Percentiles rank a stretch among this genome's conserved stretches.
These are phyloP conservation scores for Hybos culiciformis DNA, from an alignment of 2,888 invertebrate species.

Conservation along the genomic window DNA sequence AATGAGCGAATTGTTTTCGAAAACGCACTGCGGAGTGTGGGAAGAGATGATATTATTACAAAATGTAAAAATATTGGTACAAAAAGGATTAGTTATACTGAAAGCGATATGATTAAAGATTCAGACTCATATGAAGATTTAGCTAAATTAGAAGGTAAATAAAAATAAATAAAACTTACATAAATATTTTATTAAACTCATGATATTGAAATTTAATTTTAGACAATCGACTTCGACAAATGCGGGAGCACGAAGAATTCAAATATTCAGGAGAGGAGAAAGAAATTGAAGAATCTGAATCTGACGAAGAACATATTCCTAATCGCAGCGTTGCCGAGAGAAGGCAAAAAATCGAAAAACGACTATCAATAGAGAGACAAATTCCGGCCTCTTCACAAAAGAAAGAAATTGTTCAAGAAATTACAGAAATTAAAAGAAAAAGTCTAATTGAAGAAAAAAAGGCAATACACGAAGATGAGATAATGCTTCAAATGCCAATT, in stretches of 20 bases:
- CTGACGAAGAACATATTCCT: conserved; percentile 48
- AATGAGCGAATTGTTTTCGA: conserved; percentile 53
- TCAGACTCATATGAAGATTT: conserved; percentile 38
- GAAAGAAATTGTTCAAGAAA: conserved; percentile 59
- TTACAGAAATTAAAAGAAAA: conserved; percentile 55
- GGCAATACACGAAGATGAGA: conserved; percentile 36
- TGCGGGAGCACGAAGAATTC: conserved; percentile 47
- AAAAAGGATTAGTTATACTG: conserved; percentile 41
- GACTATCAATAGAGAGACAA: conserved; percentile 51
- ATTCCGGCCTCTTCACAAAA: conserved; percentile 61
- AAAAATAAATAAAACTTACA: background rate
- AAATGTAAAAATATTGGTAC: conserved; percentile 47
- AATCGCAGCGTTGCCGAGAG: conserved; percentile 64
- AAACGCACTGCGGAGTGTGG: conserved; percentile 69
- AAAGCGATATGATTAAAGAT: conserved; percentile 55
- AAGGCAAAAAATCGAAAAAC: conserved; percentile 60
- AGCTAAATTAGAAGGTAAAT: conserved; percentile 33
- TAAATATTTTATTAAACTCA: background rate
- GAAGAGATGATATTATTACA: conserved; percentile 81
- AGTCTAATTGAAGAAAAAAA: conserved; percentile 38
- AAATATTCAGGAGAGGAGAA: conserved; percentile 74
- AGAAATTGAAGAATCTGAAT: conserved; percentile 47
- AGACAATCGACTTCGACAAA: conserved; percentile 34
- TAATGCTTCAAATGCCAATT: conserved; percentile 34
- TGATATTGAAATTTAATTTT: conserved; percentile 5